Evolutionary conservation across 2,888 invertebrate genomes (phyloP), one percentile per base, ranked within the genome.

Genomic region (Palloptera scutellata): DNA sequence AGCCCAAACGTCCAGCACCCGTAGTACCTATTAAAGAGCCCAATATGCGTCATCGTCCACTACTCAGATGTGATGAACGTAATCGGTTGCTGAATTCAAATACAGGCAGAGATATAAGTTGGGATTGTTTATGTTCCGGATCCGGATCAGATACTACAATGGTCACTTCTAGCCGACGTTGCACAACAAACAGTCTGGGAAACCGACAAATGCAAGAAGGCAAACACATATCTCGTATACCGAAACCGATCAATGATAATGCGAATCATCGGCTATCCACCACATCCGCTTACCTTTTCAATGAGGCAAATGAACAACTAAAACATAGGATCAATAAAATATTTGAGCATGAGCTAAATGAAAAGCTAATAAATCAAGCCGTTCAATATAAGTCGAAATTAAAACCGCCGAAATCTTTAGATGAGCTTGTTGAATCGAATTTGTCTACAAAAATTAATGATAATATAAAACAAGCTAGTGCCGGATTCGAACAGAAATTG

Each of bases 311-410:
- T 61, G 75, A 69, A 42, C 77, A 74, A 48, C 65, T 76, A 63
- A 78, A 76, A 66, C 76, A 69, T 0, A 74, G 77, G 9, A 77
- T 78, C 5, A 72, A 76, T 53, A 78, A 77, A 71, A 74, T 78
- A 15, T 81, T 78, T 58, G 75, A 79, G 60, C 43, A 70, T 1
- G 76, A 79, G 58, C 40, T 70, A 3, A 53, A 61, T 11, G 41
- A 58, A 3, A 58, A 61, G 30, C 13, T 43, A 19, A 30, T 30
- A 30, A 30, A 30, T 30, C 30, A 30, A 30, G 54, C 51, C 71
- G n/a, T 15, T n/a, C 8, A 75, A 77, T 61, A 15, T 70, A 20
- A 61, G 63, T 20, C 41, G 2, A 63, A 67, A 61, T 52, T 69
- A 20, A 58, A 66, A 30, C 42, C n/a, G 17, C 64, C 66, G 3